Evolutionary conservation across 2,888 invertebrate species (phyloP).

Genomic region (Dasypolia templi): DNA sequence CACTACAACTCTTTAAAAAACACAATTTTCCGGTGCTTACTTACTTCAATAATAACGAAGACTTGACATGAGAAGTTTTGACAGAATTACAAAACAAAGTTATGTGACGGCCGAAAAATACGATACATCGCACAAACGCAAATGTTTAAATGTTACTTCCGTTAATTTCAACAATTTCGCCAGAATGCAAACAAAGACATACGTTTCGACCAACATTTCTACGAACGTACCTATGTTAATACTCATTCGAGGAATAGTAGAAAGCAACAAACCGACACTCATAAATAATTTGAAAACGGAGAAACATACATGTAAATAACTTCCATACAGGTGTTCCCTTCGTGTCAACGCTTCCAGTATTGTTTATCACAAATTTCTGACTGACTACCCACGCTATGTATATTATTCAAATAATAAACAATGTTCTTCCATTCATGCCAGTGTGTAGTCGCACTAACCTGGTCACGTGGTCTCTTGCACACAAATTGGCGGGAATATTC

Average conservation of each 20-base stretch:
- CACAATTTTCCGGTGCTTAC: neutral
- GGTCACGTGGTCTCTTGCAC: slow-evolving; percentile 71
- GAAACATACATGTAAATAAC: slow-evolving; percentile 32
- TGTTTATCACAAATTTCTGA: slow-evolving; percentile 41
- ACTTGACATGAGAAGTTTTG: neutral
- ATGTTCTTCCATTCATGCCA: slow-evolving; percentile 62
- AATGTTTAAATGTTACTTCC: slow-evolving; percentile 15
- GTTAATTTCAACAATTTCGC: slow-evolving; percentile 23
- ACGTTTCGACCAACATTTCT: slow-evolving; percentile 24
- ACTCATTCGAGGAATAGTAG: slow-evolving; percentile 17
- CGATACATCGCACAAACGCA: neutral
- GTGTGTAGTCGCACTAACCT: slow-evolving; percentile 73
- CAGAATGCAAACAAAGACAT: slow-evolving; percentile 23
- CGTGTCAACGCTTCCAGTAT: slow-evolving; percentile 35
- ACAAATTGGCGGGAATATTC: slow-evolving; percentile 76
- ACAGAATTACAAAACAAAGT: neutral
- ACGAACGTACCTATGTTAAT: slow-evolving; percentile 19
- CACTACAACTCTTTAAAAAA: no score
- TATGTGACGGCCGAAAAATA: neutral
- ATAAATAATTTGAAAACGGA: slow-evolving; percentile 48
- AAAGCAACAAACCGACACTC: slow-evolving; percentile 20
- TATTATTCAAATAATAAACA: slow-evolving; percentile 43
- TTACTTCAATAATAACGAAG: neutral
- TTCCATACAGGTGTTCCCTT: slow-evolving; percentile 43
- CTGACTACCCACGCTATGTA: slow-evolving; percentile 31